Conservation (phyloP, 2,797 vertebrate genomes). For the Danio tinwini region DNA sequence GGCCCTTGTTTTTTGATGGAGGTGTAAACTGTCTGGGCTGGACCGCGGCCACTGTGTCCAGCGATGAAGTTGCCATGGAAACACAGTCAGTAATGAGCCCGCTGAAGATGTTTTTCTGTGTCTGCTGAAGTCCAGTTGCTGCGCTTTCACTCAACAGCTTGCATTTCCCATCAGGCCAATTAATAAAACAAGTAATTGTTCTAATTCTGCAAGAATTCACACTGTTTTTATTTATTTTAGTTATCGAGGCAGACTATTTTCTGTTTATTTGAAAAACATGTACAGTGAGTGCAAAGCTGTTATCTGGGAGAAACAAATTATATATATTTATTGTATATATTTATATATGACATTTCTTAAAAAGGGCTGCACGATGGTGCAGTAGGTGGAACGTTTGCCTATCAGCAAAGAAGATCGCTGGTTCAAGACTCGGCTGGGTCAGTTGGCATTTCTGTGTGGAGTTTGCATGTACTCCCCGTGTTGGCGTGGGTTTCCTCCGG, state of each 20-base stretch:
- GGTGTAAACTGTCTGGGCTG: conserved; percentile 52
- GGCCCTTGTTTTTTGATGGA: conserved; percentile 50
- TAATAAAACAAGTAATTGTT: conserved; percentile 13
- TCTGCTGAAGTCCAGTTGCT: conserved; percentile 22
- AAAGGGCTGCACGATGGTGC: no score
- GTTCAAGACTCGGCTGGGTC: no score
- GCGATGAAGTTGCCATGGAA: conserved; percentile 46
- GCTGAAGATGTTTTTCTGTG: conserved; percentile 40
- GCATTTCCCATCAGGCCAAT: conserved; percentile 36
- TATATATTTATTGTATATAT: no score
- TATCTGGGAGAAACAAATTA: background rate
- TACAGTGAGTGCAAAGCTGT: background rate
- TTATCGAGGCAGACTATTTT: background rate
- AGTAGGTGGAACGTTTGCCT: no score
- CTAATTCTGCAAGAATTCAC: background rate
- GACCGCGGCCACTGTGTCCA: conserved; percentile 34
- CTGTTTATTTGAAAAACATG: conserved; percentile 14
- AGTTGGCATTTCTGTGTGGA: no score
- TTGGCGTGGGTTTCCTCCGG: no score
- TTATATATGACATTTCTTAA: no score
- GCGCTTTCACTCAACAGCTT: background rate
- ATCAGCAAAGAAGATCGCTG: no score
- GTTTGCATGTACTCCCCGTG: no score
- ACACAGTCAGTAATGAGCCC: conserved; percentile 37
- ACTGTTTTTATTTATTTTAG: conserved; percentile 14